Evolutionary conservation across 2,113 vertebrate species (phyloP).

Genomic region (Panurus biarmicus): DNA sequence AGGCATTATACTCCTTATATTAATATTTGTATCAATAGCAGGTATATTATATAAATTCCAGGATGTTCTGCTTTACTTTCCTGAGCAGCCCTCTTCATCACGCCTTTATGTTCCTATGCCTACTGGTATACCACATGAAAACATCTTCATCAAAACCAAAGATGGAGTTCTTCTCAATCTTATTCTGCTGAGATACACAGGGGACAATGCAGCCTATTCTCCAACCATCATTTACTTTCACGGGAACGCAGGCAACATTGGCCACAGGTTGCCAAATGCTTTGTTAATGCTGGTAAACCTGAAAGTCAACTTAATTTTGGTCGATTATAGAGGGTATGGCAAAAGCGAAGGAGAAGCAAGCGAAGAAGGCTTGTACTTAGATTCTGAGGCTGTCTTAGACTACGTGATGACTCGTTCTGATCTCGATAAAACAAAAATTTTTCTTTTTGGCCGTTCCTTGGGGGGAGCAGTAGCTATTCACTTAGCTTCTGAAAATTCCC

Average conservation of each 20-base stretch:
- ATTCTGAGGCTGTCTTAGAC: constrained; percentile 93
- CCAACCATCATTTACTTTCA: constrained; percentile 98
- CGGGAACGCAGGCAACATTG: constrained; percentile 95
- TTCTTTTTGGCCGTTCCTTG: constrained; percentile 96
- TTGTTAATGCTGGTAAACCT: constrained; percentile 98
- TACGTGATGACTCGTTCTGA: constrained; percentile 95
- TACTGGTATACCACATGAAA: constrained; percentile 94
- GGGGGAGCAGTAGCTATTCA: constrained; percentile 94
- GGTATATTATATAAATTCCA: constrained; percentile 98
- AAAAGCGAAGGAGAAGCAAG: constrained; percentile 95
- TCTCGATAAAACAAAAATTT: constrained; percentile 96
- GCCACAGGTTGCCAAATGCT: constrained; percentile 93
- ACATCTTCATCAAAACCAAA: constrained; percentile 92
- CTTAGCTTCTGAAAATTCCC: constrained; percentile 90
- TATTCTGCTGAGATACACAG: constrained; percentile 90
- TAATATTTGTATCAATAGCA: constrained; percentile 89
- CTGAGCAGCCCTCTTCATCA: constrained; percentile 95
- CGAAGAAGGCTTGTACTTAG: constrained; percentile 89
- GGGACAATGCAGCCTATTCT: constrained; percentile 79
- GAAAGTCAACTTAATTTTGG: constrained; percentile 90
- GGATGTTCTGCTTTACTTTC: constrained; percentile 96
- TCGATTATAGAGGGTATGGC: constrained; percentile 96
- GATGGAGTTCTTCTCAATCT: constrained; percentile 94
- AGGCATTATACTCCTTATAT: constrained; percentile 83
- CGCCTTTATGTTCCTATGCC: constrained; percentile 97